These are phyloP conservation scores for Cyclophora albipunctata DNA, from an alignment of 2,888 invertebrate genomes.

Conservation along the genomic window DNA sequence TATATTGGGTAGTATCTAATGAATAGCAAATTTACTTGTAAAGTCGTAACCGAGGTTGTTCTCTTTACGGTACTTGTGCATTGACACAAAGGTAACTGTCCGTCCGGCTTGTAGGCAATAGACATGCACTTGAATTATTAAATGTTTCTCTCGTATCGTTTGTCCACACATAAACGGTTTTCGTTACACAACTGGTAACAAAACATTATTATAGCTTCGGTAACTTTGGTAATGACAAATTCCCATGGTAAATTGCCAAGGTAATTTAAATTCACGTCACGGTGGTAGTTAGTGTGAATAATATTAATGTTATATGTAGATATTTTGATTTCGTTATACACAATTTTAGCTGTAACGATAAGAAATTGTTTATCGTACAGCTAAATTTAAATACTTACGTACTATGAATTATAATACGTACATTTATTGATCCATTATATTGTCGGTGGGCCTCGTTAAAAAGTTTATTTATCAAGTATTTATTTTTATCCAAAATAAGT, in stretches of 20 bases:
- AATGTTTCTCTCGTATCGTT: constrained; percentile 1
- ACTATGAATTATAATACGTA: too few species aligned
- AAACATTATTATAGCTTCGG: background rate
- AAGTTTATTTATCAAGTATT: too few species aligned
- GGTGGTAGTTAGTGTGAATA: background rate
- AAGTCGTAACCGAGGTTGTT: constrained; percentile 42
- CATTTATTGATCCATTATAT: too few species aligned
- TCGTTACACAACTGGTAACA: background rate
- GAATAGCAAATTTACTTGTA: constrained; percentile 56
- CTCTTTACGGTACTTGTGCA: constrained; percentile 34
- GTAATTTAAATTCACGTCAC: too few species aligned
- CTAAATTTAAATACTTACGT: too few species aligned
- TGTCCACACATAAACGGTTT: too few species aligned
- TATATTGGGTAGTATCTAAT: constrained; percentile 59
- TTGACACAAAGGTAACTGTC: constrained; percentile 32
- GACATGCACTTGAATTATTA: constrained; percentile 15
- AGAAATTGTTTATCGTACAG: too few species aligned
- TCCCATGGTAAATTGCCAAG: too few species aligned
- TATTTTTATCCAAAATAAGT: constrained; percentile 5
- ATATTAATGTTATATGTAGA: background rate
- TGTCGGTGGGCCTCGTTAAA: too few species aligned
- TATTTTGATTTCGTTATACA: too few species aligned
- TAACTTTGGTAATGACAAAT: too few species aligned
- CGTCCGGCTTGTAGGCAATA: constrained; percentile 10
- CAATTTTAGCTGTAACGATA: too few species aligned